These are phyloP conservation scores for Erythrocercus mccallii DNA, from an alignment of 2,113 vertebrate genomes.

Conservation along the genomic window DNA sequence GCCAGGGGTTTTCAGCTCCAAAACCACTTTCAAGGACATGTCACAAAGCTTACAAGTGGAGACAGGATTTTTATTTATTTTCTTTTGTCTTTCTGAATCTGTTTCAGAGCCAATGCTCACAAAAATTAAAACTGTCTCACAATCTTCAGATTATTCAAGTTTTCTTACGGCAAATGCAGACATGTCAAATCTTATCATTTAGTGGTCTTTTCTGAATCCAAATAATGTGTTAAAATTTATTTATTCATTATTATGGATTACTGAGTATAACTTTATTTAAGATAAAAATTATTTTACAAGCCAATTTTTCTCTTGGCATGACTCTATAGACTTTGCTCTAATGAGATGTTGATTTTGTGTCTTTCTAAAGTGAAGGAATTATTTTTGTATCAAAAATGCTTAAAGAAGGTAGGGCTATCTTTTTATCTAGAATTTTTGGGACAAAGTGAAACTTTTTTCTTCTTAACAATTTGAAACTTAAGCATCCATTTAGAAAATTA, in stretches of 20 bases:
- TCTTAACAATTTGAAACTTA: background rate
- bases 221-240: background rate
- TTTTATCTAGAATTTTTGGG: background rate
- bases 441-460: background rate
- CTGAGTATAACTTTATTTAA: background rate
- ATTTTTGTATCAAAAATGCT: background rate
- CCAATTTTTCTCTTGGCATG: background rate
- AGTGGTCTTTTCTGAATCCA: background rate
- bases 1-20: background rate
- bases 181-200: background rate
- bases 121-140: background rate
- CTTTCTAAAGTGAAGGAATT: background rate
- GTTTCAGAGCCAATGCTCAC: background rate
- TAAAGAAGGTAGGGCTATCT: background rate
- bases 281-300: background rate
- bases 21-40: background rate
- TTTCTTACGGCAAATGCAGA: background rate
- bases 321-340: background rate
- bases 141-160: background rate
- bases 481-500: background rate
- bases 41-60: background rate
- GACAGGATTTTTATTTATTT: background rate
- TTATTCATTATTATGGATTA: background rate
- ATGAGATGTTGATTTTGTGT: background rate
- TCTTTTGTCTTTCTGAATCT: background rate